phyloP scores from a whole-genome alignment of 2,797 vertebrate species.

The Channallabes apus region DNA sequence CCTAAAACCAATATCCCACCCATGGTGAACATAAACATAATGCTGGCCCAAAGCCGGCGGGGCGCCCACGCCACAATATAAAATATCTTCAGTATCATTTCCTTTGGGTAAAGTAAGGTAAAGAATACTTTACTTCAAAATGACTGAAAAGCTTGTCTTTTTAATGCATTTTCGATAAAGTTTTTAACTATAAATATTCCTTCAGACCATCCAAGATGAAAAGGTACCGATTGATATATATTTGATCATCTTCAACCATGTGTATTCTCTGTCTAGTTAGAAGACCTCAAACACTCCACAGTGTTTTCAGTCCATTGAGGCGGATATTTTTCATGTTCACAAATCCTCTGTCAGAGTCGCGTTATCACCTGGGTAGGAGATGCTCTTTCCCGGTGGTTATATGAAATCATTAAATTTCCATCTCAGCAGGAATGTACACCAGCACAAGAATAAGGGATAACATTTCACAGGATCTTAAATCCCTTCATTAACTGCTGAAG shows the following conservation, averaged over 20 bases:
- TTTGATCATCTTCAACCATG: background rate
- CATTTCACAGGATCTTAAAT: background rate
- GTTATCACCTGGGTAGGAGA: conserved; percentile 5
- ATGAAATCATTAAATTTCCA: conserved; percentile 13
- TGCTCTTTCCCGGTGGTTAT: background rate
- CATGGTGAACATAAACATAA: too few relatives aligned
- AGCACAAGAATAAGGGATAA: background rate
- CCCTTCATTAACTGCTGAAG: background rate
- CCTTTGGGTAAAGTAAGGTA: background rate
- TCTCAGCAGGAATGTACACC: background rate
- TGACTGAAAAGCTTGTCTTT: background rate
- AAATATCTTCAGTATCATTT: background rate
- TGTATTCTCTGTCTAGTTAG: background rate
- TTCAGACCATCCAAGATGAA: background rate
- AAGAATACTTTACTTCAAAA: background rate
- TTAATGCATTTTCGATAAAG: background rate
- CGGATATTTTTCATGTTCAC: background rate
- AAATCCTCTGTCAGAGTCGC: background rate
- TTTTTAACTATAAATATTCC: background rate
- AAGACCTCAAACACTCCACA: background rate
- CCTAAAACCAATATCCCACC: too few relatives aligned
- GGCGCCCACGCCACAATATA: too few relatives aligned
- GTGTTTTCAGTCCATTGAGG: background rate
- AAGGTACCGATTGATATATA: background rate
- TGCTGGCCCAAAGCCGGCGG: too few relatives aligned